Percentiles rank a stretch among this genome's conserved stretches.
Conservation (phyloP, 2,797 vertebrate genomes). For the Sebastes minor region DNA sequence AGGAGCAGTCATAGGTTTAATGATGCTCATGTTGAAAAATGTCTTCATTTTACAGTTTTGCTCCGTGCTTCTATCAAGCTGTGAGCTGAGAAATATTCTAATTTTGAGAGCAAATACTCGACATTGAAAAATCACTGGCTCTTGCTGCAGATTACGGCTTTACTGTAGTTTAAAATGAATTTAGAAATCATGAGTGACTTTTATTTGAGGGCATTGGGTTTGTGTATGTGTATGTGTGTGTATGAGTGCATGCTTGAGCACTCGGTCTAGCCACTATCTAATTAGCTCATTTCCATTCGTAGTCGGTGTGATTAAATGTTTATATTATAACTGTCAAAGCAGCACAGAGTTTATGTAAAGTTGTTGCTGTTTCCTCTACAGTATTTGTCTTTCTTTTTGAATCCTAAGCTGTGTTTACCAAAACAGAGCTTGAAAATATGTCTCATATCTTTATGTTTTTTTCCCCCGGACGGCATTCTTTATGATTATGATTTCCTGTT, state of each 20-base stretch:
- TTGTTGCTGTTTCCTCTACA: background rate
- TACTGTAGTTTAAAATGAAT: slow-evolving; percentile 2
- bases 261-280: slow-evolving; percentile 24
- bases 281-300: slow-evolving; percentile 42
- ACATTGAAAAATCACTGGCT: slow-evolving; percentile 3
- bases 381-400: background rate
- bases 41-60: background rate
- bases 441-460: background rate
- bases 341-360: slow-evolving; percentile 25
- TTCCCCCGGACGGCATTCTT: background rate
- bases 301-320: slow-evolving; percentile 39
- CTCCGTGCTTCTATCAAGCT: background rate
- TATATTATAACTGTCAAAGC: slow-evolving; percentile 40
- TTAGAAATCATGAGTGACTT: slow-evolving; percentile 5
- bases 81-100: background rate
- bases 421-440: background rate
- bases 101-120: background rate
- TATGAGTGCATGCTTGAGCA: slow-evolving; percentile 17
- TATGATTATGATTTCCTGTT: background rate
- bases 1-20: background rate
- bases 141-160: background rate
- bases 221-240: slow-evolving; percentile 1
- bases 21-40: slow-evolving; percentile 6
- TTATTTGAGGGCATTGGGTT: background rate
- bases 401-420: slow-evolving; percentile 9